phyloP scores from a whole-genome alignment of 2,113 vertebrate species.

The Lepidothrix coronata region DNA sequence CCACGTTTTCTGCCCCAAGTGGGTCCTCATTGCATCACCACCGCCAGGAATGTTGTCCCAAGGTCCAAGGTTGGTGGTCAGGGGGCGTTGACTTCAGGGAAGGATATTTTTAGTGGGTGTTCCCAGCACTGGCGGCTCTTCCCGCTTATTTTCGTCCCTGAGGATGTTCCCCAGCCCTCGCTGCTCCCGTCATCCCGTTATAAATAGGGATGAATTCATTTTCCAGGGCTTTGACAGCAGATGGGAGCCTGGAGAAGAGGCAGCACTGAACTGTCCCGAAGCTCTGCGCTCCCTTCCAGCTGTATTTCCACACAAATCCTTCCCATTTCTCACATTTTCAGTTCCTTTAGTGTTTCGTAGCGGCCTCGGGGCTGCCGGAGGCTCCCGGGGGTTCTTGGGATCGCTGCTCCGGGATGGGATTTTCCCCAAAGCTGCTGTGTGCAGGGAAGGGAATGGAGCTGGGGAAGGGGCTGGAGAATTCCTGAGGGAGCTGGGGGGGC shows the following conservation, averaged over 20 bases:
- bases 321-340: fast-evolving
- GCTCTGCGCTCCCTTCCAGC: fast-evolving
- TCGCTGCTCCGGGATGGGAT: fast-evolving
- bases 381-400: fast-evolving
- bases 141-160: not conserved
- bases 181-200: fast-evolving
- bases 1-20: fast-evolving
- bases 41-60: not conserved
- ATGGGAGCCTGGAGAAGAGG: not conserved
- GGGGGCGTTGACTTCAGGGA: too few relatives aligned
- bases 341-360: fast-evolving
- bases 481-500: not conserved
- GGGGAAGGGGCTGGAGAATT: fast-evolving
- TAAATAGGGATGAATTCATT: not conserved
- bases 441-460: not conserved
- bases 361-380: fast-evolving
- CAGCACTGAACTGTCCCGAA: not conserved
- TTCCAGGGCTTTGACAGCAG: not conserved
- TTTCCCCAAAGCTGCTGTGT: not conserved
- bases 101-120: not conserved
- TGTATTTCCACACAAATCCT: not conserved
- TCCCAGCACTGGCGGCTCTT: fast-evolving
- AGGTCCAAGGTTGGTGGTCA: fast-evolving
- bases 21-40: fast-evolving
- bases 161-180: fast-evolving